Evolutionary conservation across 2,113 vertebrate species (phyloP), one percentile per base, ranked within the genome.

Genomic region (Tragelaphus scriptus): DNA sequence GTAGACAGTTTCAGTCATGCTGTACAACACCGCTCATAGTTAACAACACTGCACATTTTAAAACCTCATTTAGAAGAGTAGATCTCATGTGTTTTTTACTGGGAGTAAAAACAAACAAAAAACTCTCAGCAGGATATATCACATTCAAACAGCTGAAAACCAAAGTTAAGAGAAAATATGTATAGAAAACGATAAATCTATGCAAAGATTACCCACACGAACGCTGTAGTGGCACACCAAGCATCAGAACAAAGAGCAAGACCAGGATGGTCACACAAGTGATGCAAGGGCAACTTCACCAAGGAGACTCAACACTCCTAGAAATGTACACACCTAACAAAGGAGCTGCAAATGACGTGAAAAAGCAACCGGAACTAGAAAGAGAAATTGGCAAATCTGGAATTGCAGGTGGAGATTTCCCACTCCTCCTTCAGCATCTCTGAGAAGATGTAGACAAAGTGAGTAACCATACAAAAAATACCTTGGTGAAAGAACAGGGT

Each of bases 401-500:
- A 84, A 59, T 91, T 59, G 88, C 2, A 93, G 47, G 12, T 71
- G 28, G 3, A 88, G 10, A 94, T 26, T 82, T 91, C 13, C 51
- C 3, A 92, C 49, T 92, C 63, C 32, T 82, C 59, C 59, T n/a
- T 63, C 11, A 40, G 61, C 68, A 94, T 89, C 58, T 80, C 40
- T 87, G 0, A 94, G 28, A 81, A 94, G 49, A 97, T 30, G 21
- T 12, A 90, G n/a, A 79, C 32, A 88, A 97, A 95, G 51, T 26
- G 28, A 94, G 49, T 23, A 92, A 89, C 94, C 8, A 84, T 15
- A 25, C 2, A 97, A 91, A 91, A 71, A 91, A 98, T 98, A 99
- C 99, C 99, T 98, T 97, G 58, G 47, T 58, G 94, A 93, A 95
- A 3, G 36, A n/a, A 85, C 7, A 49, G 63, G 40, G 49, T 87